Conservation (phyloP, 2,888 invertebrate genomes). For the Amorpha juglandis region DNA sequence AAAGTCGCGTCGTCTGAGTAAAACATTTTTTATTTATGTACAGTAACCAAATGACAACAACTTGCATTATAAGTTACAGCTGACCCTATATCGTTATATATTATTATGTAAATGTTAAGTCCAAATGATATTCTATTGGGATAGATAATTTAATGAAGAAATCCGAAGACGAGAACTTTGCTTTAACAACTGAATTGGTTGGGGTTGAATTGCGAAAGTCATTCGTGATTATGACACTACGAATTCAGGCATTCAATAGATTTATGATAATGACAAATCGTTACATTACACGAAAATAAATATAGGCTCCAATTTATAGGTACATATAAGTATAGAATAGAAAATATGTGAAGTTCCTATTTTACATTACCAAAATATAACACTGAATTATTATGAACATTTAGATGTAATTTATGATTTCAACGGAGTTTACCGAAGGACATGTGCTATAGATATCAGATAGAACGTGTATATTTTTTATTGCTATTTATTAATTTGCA, state of each 20-base stretch:
- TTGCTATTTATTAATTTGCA: too few relatives aligned
- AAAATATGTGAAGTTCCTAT: too few relatives aligned
- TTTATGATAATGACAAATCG: too few relatives aligned
- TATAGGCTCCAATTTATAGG: too few relatives aligned
- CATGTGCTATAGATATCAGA: too few relatives aligned
- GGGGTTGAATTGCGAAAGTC: neutral
- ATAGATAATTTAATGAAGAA: slow-evolving; percentile 10
- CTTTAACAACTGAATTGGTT: neutral
- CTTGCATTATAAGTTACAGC: slow-evolving; percentile 3
- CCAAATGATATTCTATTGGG: neutral
- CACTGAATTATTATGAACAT: too few relatives aligned
- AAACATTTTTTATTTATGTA: slow-evolving; percentile 8
- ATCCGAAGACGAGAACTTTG: neutral
- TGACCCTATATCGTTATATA: neutral
- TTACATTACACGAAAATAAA: too few relatives aligned
- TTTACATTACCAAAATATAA: too few relatives aligned
- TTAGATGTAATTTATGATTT: too few relatives aligned
- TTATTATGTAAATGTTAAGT: neutral
- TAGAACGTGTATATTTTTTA: too few relatives aligned
- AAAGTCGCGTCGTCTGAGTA: slow-evolving; percentile 7
- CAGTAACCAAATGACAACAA: neutral
- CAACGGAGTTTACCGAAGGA: too few relatives aligned
- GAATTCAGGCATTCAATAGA: neutral
- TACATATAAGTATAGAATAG: too few relatives aligned
- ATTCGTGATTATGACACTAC: slow-evolving; percentile 7